phyloP scores from a whole-genome alignment of 1,140 invertebrate species.

The Paracyclopina nana region DNA sequence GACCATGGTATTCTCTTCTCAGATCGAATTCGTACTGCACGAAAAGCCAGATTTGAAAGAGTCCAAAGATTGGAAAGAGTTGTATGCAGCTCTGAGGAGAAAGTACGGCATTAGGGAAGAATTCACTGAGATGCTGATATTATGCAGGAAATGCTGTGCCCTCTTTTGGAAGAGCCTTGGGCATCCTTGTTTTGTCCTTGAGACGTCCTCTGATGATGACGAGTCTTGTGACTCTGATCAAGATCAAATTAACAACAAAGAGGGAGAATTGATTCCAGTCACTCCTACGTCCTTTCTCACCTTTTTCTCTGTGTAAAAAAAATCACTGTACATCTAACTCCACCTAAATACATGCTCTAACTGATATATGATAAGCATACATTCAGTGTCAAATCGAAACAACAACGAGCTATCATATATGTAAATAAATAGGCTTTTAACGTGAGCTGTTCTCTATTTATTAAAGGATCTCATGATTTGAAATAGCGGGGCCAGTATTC shows the following conservation, averaged over 20 bases:
- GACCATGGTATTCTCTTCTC: too few relatives aligned
- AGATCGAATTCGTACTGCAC: conserved; percentile 12
- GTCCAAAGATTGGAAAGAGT: not conserved
- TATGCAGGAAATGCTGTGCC: conserved; percentile 8
- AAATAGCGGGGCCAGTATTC: too few relatives aligned
- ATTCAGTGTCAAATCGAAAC: too few relatives aligned
- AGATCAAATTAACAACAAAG: too few relatives aligned
- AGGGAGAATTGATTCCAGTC: too few relatives aligned
- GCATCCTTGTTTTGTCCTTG: conserved; percentile 5
- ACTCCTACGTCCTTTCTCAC: conserved; percentile 8
- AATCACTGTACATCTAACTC: not conserved
- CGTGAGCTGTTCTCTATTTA: too few relatives aligned
- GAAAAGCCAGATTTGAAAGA: conserved; percentile 4
- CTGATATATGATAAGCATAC: too few relatives aligned
- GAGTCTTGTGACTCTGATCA: not conserved
- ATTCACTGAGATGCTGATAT: conserved; percentile 2
- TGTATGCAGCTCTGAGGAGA: conserved; percentile 7
- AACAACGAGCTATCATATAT: too few relatives aligned
- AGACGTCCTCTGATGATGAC: not conserved
- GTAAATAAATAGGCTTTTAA: too few relatives aligned
- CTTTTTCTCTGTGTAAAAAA: conserved; percentile 11
- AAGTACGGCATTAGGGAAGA: conserved; percentile 7
- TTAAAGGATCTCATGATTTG: too few relatives aligned
- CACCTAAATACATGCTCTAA: not conserved
- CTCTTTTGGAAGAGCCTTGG: conserved; percentile 8